These are phyloP conservation scores for Coleophora deauratella DNA, from an alignment of 2,888 invertebrate species.

Conservation along the genomic window DNA sequence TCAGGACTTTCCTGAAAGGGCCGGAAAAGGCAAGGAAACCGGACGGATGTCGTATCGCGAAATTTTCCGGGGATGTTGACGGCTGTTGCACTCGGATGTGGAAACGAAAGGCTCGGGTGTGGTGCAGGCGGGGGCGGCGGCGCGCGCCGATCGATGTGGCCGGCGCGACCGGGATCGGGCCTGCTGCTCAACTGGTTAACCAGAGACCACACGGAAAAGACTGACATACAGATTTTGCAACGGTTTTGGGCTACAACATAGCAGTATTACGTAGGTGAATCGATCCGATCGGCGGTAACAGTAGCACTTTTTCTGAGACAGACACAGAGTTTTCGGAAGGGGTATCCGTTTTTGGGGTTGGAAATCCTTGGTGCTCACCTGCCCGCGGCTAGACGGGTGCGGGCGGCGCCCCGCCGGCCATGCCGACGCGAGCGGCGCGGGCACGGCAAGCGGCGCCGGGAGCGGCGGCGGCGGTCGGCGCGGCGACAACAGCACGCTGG, in stretches of 20 bases:
- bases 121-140: slow-evolving; percentile 17
- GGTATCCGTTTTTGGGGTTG: too few species aligned
- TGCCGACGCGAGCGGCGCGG: slow-evolving; percentile 48
- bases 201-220: slow-evolving; percentile 10
- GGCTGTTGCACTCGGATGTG: too few species aligned
- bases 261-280: too few species aligned
- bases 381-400: slow-evolving; percentile 29
- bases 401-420: slow-evolving; percentile 39
- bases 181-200: slow-evolving; percentile 9
- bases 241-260: too few species aligned
- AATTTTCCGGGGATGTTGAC: too few species aligned
- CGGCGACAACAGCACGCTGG: slow-evolving; percentile 35
- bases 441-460: slow-evolving; percentile 42
- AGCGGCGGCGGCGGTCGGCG: slow-evolving; percentile 43
- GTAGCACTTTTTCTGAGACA: too few species aligned
- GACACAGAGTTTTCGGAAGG: too few species aligned
- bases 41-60: too few species aligned
- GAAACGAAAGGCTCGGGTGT: background rate
- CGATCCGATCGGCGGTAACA: too few species aligned
- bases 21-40: too few species aligned
- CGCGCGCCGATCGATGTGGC: slow-evolving; percentile 19
- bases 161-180: background rate
- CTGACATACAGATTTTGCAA: too few species aligned
- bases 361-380: slow-evolving; percentile 20
- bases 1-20: too few species aligned